A percentile compares a stretch with the other conserved stretches of the same genome.
phyloP scores from a whole-genome alignment of 2,888 invertebrate genomes.

The Glaucopsyche alexis region DNA sequence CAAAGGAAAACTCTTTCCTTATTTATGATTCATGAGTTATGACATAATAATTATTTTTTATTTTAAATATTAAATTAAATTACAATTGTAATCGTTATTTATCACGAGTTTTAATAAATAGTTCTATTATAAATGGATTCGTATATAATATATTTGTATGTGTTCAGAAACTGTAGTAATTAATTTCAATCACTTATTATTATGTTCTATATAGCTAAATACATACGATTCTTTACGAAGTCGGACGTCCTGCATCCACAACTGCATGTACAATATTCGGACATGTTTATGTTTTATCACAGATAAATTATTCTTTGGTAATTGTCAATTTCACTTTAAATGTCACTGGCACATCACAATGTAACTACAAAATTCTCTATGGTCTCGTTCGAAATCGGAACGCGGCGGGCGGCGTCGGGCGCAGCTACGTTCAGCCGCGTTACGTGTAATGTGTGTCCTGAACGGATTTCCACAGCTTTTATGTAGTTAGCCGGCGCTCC shows the following conservation, averaged over 20 bases:
- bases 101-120: background rate
- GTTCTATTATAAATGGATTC: background rate
- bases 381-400: constrained; percentile 41
- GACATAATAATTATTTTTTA: background rate
- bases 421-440: constrained; percentile 69
- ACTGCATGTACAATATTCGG: constrained; percentile 53
- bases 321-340: constrained; percentile 39
- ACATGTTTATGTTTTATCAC: constrained; percentile 58
- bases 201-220: background rate
- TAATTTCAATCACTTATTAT: background rate
- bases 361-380: constrained; percentile 37
- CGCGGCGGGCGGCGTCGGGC: constrained; percentile 42
- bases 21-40: background rate
- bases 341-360: constrained; percentile 54
- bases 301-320: constrained; percentile 57
- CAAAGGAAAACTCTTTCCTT: too few relatives aligned
- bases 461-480: constrained; percentile 75
- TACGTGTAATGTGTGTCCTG: constrained; percentile 75
- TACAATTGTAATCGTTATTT: too few relatives aligned
- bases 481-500: constrained; percentile 69
- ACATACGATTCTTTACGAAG: constrained; percentile 56
- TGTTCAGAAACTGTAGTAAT: background rate
- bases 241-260: constrained; percentile 54
- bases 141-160: too few relatives aligned
- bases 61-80: too few relatives aligned